phyloP scores from a whole-genome alignment of 2,797 vertebrate species.

The Octomys mimax region DNA sequence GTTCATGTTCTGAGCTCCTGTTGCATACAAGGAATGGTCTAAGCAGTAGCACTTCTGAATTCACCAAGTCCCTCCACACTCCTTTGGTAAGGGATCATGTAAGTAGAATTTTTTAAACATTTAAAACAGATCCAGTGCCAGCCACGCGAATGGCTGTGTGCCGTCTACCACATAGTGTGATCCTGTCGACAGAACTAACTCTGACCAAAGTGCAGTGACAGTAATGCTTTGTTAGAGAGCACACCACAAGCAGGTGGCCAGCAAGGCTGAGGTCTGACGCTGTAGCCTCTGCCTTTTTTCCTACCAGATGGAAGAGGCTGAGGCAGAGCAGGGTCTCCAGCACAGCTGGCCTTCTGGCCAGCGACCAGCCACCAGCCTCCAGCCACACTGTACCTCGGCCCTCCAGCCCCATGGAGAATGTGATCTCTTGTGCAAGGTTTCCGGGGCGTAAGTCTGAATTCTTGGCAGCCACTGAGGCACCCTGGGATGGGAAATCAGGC shows the following conservation, averaged over 20 bases:
- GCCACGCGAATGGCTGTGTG: no score
- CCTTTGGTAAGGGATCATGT: not conserved
- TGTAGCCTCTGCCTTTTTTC: not conserved
- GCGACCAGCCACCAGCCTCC: not conserved
- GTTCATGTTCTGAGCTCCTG: not conserved
- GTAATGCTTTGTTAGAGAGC: not conserved
- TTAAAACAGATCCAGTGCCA: not conserved
- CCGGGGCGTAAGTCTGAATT: constrained; percentile 48
- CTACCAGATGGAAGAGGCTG: not conserved
- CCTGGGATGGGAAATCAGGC: constrained; percentile 74
- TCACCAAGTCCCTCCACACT: not conserved
- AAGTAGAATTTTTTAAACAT: not conserved
- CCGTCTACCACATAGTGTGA: not conserved
- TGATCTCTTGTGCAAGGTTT: constrained; percentile 42
- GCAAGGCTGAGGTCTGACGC: not conserved
- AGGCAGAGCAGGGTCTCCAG: not conserved
- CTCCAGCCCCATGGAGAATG: not conserved
- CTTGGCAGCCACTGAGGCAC: constrained; percentile 76
- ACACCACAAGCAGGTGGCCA: not conserved
- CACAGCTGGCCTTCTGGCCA: not conserved
- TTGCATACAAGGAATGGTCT: not conserved
- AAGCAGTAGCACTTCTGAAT: not conserved
- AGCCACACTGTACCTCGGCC: not conserved
- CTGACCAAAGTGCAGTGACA: not conserved
- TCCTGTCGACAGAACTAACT: not conserved